These are phyloP conservation scores for Reticulitermes speratus DNA, from an alignment of 1,140 invertebrate species.

Conservation along the genomic window DNA sequence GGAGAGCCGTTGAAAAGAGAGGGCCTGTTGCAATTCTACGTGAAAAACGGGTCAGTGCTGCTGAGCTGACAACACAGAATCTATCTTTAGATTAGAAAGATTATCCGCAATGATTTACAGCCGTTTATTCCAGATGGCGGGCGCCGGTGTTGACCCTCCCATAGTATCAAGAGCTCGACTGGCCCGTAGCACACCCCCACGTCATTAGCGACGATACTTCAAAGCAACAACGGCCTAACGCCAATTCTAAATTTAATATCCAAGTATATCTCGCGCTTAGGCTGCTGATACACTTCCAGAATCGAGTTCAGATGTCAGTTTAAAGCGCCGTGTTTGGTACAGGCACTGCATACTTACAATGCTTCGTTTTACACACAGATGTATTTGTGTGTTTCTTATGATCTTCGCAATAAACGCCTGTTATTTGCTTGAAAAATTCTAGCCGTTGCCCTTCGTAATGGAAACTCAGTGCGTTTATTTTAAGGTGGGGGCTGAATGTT, in stretches of 20 bases:
- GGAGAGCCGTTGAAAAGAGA: too few relatives aligned
- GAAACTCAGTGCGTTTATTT: too few relatives aligned
- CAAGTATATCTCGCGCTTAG: background rate
- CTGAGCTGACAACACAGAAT: background rate
- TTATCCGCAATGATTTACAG: conserved; percentile 6
- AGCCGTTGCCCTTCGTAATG: too few relatives aligned
- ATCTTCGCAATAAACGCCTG: too few relatives aligned
- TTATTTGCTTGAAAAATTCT: too few relatives aligned
- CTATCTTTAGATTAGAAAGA: background rate
- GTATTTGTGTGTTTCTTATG: too few relatives aligned
- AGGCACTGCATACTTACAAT: too few relatives aligned
- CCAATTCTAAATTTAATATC: background rate
- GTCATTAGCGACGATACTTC: background rate
- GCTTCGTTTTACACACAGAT: too few relatives aligned
- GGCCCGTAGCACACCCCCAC: background rate
- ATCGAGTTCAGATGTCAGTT: too few relatives aligned
- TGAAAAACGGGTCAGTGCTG: background rate
- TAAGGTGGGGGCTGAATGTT: too few relatives aligned
- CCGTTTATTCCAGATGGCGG: background rate
- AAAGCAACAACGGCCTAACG: background rate
- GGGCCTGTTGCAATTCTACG: background rate
- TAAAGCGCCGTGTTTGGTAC: too few relatives aligned
- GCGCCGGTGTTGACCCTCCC: background rate
- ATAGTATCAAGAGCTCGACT: background rate
- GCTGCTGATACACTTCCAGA: too few relatives aligned